Percentiles rank a stretch among this genome's conserved stretches.
Conservation (phyloP, 2,113 vertebrate species). For the Tonatia bakeri region DNA sequence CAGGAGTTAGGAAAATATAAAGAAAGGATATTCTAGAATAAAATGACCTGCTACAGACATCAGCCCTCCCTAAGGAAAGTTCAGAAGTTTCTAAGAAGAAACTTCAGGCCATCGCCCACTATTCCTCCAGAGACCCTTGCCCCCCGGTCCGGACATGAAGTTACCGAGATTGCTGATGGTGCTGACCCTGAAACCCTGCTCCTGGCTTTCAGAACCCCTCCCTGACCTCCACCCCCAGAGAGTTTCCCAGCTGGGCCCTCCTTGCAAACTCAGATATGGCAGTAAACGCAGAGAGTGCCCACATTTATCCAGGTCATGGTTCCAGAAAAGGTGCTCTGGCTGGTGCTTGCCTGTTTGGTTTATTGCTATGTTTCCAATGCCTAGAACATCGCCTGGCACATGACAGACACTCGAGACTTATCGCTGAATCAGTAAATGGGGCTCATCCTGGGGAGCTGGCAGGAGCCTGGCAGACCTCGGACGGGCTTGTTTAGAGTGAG, state of each 20-base stretch:
- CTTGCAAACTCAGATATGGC: not conserved
- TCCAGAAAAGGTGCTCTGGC: not conserved
- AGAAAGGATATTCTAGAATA: conserved; percentile 3
- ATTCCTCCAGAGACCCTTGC: not conserved
- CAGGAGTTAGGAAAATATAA: conserved; percentile 32
- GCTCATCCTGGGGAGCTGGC: fast-evolving
- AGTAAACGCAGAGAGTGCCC: no score
- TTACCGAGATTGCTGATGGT: not conserved
- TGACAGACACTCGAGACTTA: not conserved
- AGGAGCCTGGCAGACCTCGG: fast-evolving
- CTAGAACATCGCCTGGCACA: not conserved
- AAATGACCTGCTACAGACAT: not conserved
- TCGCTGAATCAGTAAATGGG: not conserved
- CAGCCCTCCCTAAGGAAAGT: not conserved
- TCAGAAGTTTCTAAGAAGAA: not conserved
- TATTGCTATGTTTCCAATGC: not conserved
- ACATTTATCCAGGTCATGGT: not conserved
- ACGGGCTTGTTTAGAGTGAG: not conserved
- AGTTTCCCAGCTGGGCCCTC: not conserved
- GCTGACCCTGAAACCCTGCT: not conserved
- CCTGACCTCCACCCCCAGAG: not conserved
- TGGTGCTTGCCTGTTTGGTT: no score
- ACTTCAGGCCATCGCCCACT: not conserved
- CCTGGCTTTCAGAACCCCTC: not conserved
- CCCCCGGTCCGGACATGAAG: not conserved